Conservation (phyloP, 2,797 vertebrate genomes). For the Lepilemur ruficaudatus region DNA sequence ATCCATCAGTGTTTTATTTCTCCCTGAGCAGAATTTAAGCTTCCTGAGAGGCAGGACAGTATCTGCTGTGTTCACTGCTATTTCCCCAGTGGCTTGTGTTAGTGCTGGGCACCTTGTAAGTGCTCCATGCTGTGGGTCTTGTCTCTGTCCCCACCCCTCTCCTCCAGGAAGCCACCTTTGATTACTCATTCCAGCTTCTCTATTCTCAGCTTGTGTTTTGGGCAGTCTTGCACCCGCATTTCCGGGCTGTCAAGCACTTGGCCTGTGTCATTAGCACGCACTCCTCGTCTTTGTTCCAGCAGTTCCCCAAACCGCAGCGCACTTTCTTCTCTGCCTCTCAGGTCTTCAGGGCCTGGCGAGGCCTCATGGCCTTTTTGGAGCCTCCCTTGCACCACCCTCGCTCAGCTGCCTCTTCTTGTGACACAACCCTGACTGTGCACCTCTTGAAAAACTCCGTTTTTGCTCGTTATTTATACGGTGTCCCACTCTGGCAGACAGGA, state of each 20-base stretch:
- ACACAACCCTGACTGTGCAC: rapidly evolving
- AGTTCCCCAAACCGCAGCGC: too few species aligned
- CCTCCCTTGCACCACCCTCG: not conserved
- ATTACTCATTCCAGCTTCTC: not conserved
- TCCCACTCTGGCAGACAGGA: not conserved
- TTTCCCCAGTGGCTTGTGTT: not conserved
- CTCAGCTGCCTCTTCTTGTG: not conserved
- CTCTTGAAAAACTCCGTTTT: not conserved
- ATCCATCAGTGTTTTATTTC: not conserved
- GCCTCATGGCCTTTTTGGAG: not conserved
- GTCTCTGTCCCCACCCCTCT: not conserved
- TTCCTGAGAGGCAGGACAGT: not conserved
- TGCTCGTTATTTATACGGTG: not conserved
- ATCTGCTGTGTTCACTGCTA: not conserved
- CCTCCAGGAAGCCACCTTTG: not conserved
- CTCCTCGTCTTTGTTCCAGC: not conserved
- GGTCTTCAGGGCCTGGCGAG: not conserved
- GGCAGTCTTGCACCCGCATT: not conserved
- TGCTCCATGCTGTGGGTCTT: not conserved
- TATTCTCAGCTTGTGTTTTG: not conserved
- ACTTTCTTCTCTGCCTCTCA: not conserved
- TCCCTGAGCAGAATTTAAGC: not conserved
- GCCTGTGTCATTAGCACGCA: not conserved
- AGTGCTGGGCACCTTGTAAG: not conserved
- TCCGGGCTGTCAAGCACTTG: not conserved